Conservation (phyloP, 2,888 invertebrate genomes). For the Rhagium mordax region DNA sequence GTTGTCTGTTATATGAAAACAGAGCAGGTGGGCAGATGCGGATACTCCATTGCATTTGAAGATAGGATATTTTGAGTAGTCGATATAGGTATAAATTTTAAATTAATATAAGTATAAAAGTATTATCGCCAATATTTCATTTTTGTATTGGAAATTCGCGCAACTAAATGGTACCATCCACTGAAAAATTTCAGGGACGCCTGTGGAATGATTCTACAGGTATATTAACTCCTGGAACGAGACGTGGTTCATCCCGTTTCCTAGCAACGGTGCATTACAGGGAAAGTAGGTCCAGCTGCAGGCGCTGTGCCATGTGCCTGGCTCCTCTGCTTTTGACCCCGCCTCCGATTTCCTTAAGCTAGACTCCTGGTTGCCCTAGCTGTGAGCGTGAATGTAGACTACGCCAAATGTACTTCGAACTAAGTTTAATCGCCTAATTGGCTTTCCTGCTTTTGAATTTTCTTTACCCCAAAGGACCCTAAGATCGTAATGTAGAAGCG, state of each 20-base stretch:
- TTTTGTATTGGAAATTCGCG: too few species aligned
- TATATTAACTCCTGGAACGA: not conserved
- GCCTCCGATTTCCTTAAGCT: not conserved
- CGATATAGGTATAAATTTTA: too few species aligned
- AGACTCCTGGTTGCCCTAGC: constrained; percentile 12
- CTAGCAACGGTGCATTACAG: constrained; percentile 43
- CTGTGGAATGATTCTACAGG: constrained; percentile 17
- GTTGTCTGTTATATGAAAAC: too few species aligned
- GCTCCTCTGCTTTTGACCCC: not conserved
- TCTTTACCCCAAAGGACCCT: not conserved
- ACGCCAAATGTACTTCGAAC: constrained; percentile 11
- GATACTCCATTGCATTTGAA: too few species aligned
- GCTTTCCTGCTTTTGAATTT: not conserved
- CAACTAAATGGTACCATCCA: too few species aligned
- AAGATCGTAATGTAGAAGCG: too few species aligned
- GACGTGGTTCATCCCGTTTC: constrained; percentile 35
- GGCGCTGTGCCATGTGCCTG: constrained; percentile 30
- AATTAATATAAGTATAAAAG: too few species aligned
- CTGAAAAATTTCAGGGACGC: not conserved
- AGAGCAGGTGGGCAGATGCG: too few species aligned
- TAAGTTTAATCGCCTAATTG: not conserved
- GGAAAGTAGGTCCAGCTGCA: constrained; percentile 46
- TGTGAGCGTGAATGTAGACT: constrained; percentile 26
- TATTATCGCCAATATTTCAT: too few species aligned
- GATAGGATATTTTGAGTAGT: too few species aligned